Evolutionary conservation across 2,888 invertebrate species (phyloP).

Genomic region (Trissolcus brochymenae): DNA sequence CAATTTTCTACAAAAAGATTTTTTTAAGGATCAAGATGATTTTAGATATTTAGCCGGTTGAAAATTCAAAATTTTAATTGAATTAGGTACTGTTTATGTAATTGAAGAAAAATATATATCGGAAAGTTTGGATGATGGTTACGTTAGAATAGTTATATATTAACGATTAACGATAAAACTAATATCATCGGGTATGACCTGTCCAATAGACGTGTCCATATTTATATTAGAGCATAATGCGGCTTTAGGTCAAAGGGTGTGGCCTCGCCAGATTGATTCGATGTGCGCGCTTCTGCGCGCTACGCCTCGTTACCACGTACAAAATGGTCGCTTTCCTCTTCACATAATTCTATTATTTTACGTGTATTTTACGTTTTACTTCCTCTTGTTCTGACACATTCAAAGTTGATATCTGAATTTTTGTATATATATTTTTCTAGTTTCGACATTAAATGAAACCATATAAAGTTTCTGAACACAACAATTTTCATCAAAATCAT

Average conservation of each 20-base stretch:
- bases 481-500: too few species aligned
- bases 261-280: conserved; percentile 75
- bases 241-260: conserved; percentile 75
- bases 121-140: conserved; percentile 31
- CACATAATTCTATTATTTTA: conserved; percentile 57
- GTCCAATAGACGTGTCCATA: conserved; percentile 55
- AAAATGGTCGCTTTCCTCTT: conserved; percentile 65
- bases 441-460: background rate
- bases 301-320: conserved; percentile 64
- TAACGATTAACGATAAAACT: conserved; percentile 52
- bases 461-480: too few species aligned
- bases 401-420: conserved; percentile 25
- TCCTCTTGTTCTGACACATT: conserved; percentile 36
- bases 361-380: conserved; percentile 26
- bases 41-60: too few species aligned
- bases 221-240: conserved; percentile 62
- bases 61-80: too few species aligned
- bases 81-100: background rate
- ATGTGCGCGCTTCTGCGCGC: conserved; percentile 72
- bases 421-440: background rate
- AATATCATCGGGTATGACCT: conserved; percentile 53
- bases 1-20: too few species aligned
- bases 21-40: too few species aligned
- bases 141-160: conserved; percentile 9
- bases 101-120: background rate